Conservation (phyloP, 1,140 invertebrate genomes). For the Trichogramma pretiosum region DNA sequence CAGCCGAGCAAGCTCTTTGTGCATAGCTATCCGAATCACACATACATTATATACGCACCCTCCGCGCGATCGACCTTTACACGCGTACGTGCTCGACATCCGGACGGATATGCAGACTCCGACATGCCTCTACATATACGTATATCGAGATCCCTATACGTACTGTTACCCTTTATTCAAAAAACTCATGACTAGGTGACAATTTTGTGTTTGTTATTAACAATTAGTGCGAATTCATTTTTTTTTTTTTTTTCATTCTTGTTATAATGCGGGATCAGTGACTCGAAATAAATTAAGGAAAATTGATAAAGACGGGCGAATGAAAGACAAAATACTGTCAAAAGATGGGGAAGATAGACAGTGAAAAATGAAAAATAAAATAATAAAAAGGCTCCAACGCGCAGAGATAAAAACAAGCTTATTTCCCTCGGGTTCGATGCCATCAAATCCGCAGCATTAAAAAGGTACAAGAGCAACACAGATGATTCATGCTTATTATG, state of each 20-base stretch:
- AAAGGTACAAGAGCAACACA: constrained; percentile 3
- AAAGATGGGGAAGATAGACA: constrained; percentile 4
- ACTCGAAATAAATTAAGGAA: not conserved
- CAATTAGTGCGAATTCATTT: too few relatives aligned
- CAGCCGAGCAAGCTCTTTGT: constrained; percentile 6
- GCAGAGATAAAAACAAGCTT: constrained; percentile 23
- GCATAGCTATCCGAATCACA: too few relatives aligned
- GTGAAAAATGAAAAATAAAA: not conserved
- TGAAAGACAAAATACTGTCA: constrained; percentile 3
- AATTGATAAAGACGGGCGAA: not conserved
- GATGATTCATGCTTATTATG: constrained; percentile 22
- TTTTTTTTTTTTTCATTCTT: too few relatives aligned
- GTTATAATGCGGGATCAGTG: too few relatives aligned
- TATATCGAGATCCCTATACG: not conserved
- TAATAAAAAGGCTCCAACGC: constrained; percentile 7
- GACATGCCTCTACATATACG: not conserved
- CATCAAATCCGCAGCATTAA: not conserved
- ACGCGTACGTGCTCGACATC: too few relatives aligned
- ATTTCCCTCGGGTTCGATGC: constrained; percentile 27
- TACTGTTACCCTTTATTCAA: too few relatives aligned
- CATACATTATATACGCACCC: too few relatives aligned
- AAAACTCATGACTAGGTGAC: too few relatives aligned
- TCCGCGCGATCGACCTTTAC: too few relatives aligned
- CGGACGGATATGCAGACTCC: too few relatives aligned
- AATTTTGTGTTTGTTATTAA: too few relatives aligned